Conservation (phyloP, 2,888 invertebrate genomes). For the Dorcus parallelipipedus region DNA sequence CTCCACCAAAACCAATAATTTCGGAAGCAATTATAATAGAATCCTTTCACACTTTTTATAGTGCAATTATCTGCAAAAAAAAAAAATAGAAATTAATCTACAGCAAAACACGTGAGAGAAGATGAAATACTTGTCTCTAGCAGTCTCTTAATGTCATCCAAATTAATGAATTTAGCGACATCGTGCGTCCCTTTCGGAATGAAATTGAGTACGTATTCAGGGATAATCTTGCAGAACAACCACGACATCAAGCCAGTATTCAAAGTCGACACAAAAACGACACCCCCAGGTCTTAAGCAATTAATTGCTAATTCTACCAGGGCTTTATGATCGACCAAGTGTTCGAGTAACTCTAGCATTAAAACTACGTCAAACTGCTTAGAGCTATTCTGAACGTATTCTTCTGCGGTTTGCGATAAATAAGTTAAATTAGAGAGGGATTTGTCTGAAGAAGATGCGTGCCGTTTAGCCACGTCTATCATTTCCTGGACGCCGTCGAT, state of each 20-base stretch:
- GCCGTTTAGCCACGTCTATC: conserved; percentile 63
- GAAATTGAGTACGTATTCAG: conserved; percentile 68
- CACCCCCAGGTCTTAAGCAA: conserved; percentile 44
- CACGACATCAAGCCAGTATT: conserved; percentile 54
- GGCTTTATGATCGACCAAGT: conserved; percentile 54
- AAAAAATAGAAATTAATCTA: too few relatives aligned
- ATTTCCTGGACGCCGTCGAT: conserved; percentile 71
- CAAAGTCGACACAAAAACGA: conserved; percentile 46
- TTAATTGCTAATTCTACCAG: conserved; percentile 50
- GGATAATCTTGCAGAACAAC: conserved; percentile 57
- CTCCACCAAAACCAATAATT: too few relatives aligned
- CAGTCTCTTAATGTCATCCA: conserved; percentile 36
- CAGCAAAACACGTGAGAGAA: too few relatives aligned
- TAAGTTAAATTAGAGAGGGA: conserved; percentile 42
- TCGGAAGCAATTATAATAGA: too few relatives aligned
- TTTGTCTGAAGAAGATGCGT: conserved; percentile 41
- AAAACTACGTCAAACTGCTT: conserved; percentile 59
- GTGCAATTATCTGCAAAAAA: too few relatives aligned
- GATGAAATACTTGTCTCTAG: background rate
- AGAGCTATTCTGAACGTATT: conserved; percentile 29
- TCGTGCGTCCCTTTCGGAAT: conserved; percentile 81
- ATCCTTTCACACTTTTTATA: too few relatives aligned
- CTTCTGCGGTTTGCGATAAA: conserved; percentile 54
- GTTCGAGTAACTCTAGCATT: conserved; percentile 66
- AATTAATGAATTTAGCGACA: conserved; percentile 79